A percentile compares a stretch with the other conserved stretches of the same genome.
Evolutionary conservation across 2,113 vertebrate species (phyloP).

Genomic region (Jaculus jaculus): DNA sequence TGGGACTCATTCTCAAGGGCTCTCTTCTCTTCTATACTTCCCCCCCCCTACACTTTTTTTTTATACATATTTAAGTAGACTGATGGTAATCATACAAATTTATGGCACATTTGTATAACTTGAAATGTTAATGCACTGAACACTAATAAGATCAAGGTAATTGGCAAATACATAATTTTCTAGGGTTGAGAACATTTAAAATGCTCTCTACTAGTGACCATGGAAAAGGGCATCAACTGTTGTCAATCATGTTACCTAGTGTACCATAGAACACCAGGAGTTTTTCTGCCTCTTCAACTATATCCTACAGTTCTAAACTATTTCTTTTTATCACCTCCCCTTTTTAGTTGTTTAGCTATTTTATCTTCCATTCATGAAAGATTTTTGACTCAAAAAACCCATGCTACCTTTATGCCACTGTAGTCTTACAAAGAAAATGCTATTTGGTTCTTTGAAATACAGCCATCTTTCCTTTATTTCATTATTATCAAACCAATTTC

Average conservation of each 20-base stretch:
- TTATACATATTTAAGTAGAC: background rate
- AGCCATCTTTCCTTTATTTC: conserved; percentile 13
- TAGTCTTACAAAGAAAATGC: background rate
- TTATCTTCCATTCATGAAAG: background rate
- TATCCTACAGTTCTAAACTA: background rate
- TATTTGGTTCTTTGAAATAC: background rate
- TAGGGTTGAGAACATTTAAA: background rate
- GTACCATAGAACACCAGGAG: background rate
- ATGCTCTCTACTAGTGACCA: fast-evolving
- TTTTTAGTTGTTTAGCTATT: background rate
- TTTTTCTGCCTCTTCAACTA: too few species aligned
- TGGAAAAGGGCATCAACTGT: background rate
- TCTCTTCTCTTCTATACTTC: background rate
- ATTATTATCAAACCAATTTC: background rate
- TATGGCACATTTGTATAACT: background rate
- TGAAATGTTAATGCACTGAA: fast-evolving
- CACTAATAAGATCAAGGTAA: background rate
- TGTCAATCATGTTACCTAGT: too few species aligned
- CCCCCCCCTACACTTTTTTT: background rate
- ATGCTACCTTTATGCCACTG: background rate
- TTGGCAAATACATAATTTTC: too few species aligned
- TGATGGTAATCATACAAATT: background rate
- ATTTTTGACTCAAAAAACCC: background rate
- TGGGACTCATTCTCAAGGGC: background rate
- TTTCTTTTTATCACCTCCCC: background rate